Base-by-base conservation (phyloP, 30 jellyfish, hydroid and myxozoan species). In the Chrysaora quinquecirrha region DNA sequence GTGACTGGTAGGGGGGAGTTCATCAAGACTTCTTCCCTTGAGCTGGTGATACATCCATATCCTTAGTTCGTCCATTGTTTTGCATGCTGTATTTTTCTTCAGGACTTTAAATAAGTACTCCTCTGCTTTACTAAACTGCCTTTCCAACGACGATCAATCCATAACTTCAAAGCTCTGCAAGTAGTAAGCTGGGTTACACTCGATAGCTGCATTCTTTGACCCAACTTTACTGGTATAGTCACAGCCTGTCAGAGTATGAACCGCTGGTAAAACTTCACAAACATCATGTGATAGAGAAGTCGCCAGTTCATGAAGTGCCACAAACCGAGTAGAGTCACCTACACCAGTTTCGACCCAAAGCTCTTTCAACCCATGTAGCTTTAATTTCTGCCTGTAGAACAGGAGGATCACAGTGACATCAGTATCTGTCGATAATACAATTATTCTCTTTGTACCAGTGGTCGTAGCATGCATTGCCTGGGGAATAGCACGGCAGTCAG, bases 51-150 rank as follows among this genome's bases (percentile, higher is more conserved):
- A 32, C 54, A 48, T 48, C 73, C 73, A 47, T 46, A 46, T 73
- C 85, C 73, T 47, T 50, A 73, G 85, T 50, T 73, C 85, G 29
- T 47, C 52, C 73, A 73, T 50, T 46, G 85, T 73, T 73, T 73
- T 73, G 73, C 85, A 73, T 43, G 77, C 73, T 64, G 49, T 64
- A 19, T 29, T 50, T 73, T 48, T 73, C 50, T 46, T 73, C 52
- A 48, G 50, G 49, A 64, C 76, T 64, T 32, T 10, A 29, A 64
- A 60, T 27, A 27, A 32, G 27, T 64, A 64, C 49, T 48, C 73
- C 73, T 48, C 85, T 46, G 74, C 73, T 27, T 50, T 73, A 35
- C 49, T 77, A 28, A 34, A 3, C 63, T 30, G 11, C 77, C 62
- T 30, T 1, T 18, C 24, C 27, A 20, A 25, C 9, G 33, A n/a